Evolutionary conservation across 2,113 vertebrate genomes (phyloP).

Genomic region (Psittacula cyanocephala): DNA sequence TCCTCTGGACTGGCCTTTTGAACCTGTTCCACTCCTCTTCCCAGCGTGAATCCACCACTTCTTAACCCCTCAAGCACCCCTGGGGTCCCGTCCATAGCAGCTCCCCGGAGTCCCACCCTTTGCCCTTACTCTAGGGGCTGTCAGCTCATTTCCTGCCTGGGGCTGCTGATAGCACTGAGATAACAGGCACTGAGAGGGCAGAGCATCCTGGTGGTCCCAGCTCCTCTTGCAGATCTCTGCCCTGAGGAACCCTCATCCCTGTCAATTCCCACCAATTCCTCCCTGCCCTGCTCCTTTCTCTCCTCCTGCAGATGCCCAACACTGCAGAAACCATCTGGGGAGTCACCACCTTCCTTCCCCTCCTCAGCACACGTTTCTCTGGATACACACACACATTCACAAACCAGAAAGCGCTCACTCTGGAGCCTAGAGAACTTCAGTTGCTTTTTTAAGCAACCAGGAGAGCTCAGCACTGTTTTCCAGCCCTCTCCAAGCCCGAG

Average conservation of each 20-base stretch:
- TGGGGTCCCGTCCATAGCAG: background rate
- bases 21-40: background rate
- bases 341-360: background rate
- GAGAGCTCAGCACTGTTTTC: background rate
- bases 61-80: accelerated
- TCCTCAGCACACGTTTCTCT: background rate
- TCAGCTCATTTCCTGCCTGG: background rate
- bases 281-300: background rate
- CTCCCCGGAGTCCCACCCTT: background rate
- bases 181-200: accelerated
- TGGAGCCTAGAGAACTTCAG: background rate
- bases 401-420: background rate
- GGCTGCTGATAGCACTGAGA: background rate
- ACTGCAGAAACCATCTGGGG: accelerated
- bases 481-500: background rate
- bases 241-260: background rate
- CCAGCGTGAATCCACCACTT: background rate
- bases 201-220: accelerated
- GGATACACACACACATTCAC: background rate
- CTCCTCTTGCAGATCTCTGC: background rate
- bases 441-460: background rate
- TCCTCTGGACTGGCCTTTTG: background rate
- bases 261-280: background rate
- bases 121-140: background rate
- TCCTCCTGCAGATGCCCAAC: background rate